phyloP scores from a whole-genome alignment of 2,797 vertebrate species.

The Bryconaethiops microstoma region DNA sequence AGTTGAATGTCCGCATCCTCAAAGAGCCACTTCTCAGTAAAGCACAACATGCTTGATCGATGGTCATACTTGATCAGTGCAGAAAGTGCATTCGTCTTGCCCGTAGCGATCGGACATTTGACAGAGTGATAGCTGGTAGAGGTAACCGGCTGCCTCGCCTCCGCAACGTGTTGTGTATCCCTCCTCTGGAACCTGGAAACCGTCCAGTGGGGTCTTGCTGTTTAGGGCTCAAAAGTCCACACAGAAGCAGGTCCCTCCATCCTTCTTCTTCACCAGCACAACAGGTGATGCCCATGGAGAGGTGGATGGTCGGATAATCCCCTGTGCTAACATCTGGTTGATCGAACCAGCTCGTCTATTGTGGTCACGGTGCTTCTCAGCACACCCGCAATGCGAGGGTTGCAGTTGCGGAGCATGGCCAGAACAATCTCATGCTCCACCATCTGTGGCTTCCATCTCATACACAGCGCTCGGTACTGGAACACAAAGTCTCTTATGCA shows the following conservation, averaged over 20 bases:
- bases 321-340: too few species aligned
- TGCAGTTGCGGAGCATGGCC: too few species aligned
- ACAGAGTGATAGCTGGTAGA: constrained; percentile 2
- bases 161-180: neutral
- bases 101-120: constrained; percentile 3
- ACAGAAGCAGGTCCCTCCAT: neutral
- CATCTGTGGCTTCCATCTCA: too few species aligned
- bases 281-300: too few species aligned
- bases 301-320: too few species aligned
- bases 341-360: too few species aligned
- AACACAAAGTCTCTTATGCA: too few species aligned
- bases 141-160: too few species aligned
- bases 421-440: too few species aligned
- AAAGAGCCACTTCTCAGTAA: constrained; percentile 22
- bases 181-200: constrained; percentile 5
- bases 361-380: too few species aligned
- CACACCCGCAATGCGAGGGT: too few species aligned
- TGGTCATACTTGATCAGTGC: constrained; percentile 2
- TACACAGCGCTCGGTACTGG: too few species aligned
- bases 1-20: neutral
- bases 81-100: neutral
- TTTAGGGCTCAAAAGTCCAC: neutral
- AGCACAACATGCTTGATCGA: neutral
- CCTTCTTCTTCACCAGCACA: neutral
- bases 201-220: neutral